phyloP scores from a whole-genome alignment of 1,140 invertebrate species.

The Littorina saxatilis region DNA sequence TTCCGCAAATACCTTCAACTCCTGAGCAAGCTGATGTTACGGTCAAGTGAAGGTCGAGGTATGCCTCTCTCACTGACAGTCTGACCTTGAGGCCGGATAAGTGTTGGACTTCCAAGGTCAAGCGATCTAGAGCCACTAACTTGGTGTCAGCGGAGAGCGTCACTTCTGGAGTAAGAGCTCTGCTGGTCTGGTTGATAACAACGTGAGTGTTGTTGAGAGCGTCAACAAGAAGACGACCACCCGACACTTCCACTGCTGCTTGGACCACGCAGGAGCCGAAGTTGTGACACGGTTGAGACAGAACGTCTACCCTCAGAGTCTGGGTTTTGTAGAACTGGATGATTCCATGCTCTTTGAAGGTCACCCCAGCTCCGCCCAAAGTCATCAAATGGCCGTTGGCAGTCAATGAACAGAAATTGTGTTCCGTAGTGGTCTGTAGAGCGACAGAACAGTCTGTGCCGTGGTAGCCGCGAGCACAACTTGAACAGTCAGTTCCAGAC shows the following conservation, averaged over 20 bases:
- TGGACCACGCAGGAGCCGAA: constrained; percentile 38
- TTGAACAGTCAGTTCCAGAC: constrained; percentile 45
- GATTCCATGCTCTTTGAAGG: constrained; percentile 42
- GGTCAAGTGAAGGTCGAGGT: constrained; percentile 31
- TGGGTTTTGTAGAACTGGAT: constrained; percentile 40
- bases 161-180: neutral
- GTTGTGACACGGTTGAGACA: constrained; percentile 37
- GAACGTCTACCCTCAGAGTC: constrained; percentile 32
- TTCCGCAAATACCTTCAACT: constrained; percentile 15
- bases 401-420: constrained; percentile 37
- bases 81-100: neutral
- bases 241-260: constrained; percentile 41
- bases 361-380: constrained; percentile 50
- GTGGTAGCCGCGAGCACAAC: constrained; percentile 47
- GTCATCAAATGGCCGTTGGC: constrained; percentile 46
- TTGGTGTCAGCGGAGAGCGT: neutral
- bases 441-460: constrained; percentile 52
- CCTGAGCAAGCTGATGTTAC: neutral
- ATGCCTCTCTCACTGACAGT: constrained; percentile 26
- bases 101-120: constrained; percentile 22
- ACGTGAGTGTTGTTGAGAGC: constrained; percentile 12
- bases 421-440: constrained; percentile 17
- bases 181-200: neutral
- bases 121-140: constrained; percentile 25
- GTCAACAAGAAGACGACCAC: neutral